Evolutionary conservation across 2,113 vertebrate species (phyloP), one percentile per base, ranked within the genome.

Genomic region (Lagopus leucura): DNA sequence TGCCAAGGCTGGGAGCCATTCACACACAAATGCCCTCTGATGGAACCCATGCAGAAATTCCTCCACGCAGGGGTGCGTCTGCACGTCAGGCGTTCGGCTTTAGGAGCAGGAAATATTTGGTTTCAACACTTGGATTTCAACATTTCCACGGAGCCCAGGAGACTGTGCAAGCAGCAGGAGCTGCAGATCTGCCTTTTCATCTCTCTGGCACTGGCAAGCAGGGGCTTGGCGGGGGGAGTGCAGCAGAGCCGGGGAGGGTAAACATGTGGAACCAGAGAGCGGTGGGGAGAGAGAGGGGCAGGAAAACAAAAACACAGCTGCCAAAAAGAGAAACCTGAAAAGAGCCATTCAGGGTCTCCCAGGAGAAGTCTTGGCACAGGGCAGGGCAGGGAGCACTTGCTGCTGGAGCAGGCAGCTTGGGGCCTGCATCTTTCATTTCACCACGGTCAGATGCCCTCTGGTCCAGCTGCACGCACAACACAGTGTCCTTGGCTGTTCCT

Each of bases 231-330:
- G 78, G 1, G 84, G 95, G 79, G 92, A 95, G 91, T 73, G 61
- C 54, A 30, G 94, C 94, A 76, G 89, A 96, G 95, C 85, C 1
- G 30, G 54, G 73, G 79, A 94, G 93, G 92, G 95, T 96, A 96
- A 96, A 97, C 95, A 96, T 94, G 38, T 95, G 92, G 90, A 95
- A 95, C 85, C 92, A 93, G 94, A 93, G 91, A 87, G 78, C 3
- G 24, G 88, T 86, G 64, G 89, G 55, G 79, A 86, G 90, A 95
- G 91, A 90, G 82, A 94, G 88, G 87, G 95, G 94, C 93, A 96
- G 90, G 96, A 93, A 97, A 97, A 97, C 94, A 97, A 96, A 97
- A 97, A 96, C 94, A 96, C 96, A 97, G 96, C 97, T 97, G 96
- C 95, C 96, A 95, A 96, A 94, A 93, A 67, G 94, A 92, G 96